Conservation (phyloP, 2,113 vertebrate genomes). For the Turnix velox region DNA sequence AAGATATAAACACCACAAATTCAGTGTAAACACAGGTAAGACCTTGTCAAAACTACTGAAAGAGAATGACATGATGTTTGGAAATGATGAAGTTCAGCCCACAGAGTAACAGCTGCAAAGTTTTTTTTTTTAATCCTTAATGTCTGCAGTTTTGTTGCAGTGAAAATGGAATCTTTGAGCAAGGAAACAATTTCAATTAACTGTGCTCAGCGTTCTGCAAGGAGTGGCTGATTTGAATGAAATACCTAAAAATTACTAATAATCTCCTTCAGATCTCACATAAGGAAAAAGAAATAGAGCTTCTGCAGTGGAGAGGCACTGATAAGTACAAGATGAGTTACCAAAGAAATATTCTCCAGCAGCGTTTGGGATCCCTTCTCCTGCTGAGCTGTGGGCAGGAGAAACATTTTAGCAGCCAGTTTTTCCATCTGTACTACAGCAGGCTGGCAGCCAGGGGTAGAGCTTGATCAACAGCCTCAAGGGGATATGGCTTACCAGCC, state of each 20-base stretch:
- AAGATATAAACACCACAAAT: not conserved
- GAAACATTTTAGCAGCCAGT: constrained; percentile 43
- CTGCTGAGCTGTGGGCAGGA: constrained; percentile 45
- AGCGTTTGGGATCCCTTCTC: constrained; percentile 29
- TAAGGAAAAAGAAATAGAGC: not conserved
- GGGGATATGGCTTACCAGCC: constrained; percentile 61
- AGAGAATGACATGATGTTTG: not conserved
- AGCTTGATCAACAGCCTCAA: constrained; percentile 49
- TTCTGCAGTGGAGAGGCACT: constrained; percentile 4
- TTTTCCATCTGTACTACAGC: constrained; percentile 69
- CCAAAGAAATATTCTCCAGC: constrained; percentile 52
- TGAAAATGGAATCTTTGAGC: constrained; percentile 11
- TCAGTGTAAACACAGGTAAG: not conserved
- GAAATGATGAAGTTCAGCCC: not conserved
- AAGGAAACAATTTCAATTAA: constrained; percentile 40
- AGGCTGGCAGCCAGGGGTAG: constrained; percentile 64
- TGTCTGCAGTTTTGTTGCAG: not conserved
- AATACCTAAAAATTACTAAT: constrained; percentile 31
- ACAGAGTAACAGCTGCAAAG: not conserved
- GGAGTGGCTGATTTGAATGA: constrained; percentile 16
- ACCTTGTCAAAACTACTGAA: not conserved
- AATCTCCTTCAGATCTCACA: not conserved
- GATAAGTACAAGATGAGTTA: constrained; percentile 43
- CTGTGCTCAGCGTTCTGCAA: constrained; percentile 21
- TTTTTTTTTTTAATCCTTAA: not conserved